Evolutionary conservation across 2,113 vertebrate species (phyloP), one percentile per base, ranked within the genome.

Genomic region (Leptobrachium ailaonicum): DNA sequence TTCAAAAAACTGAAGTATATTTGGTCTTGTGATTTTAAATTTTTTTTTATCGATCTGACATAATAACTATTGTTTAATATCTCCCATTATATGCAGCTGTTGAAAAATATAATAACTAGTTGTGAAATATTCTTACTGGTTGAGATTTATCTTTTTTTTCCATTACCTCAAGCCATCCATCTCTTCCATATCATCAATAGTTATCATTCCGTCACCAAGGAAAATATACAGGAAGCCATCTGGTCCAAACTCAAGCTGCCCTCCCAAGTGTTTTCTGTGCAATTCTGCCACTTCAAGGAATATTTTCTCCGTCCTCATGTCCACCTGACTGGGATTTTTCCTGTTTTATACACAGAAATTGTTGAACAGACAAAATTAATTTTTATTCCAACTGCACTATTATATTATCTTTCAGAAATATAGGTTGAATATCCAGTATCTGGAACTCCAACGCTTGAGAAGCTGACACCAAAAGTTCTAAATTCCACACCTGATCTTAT

Each of bases 161-260:
- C 20, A 32, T 88, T 92, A 99, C 98, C 98, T 99, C 83, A 99
- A 92, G 62, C 98, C 98, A 20, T 99, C 98, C 98, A 99, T 99
- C 84, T 99, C 98, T 83, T 99, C 98, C 98, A 99, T 99, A 83
- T 99, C 96, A 66, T 99, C 98, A 82, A 99, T 87, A 0, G 98
- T 99, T 90, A 99, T 99, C 97, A 98, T 98, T 71, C 98, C 97
- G 63, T 99, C 98, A 44, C 98, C 98, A 6, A 99, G 94, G 71
- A 99, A 92, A 85, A 98, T 93, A 87, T 99, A 96, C 45, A 99
- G 85, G 85, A 98, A 95, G 44, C 96, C 95, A 64, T 99, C 95
- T 1, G 96, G 95, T 12, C 94, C 94, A 77, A 99, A 99, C 1
- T 98, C 88, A 66, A 98, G 92, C 40, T 99, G 97, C 58, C 98